Base-by-base conservation (phyloP, 2,113 vertebrate species). In the Edolisoma coerulescens region DNA sequence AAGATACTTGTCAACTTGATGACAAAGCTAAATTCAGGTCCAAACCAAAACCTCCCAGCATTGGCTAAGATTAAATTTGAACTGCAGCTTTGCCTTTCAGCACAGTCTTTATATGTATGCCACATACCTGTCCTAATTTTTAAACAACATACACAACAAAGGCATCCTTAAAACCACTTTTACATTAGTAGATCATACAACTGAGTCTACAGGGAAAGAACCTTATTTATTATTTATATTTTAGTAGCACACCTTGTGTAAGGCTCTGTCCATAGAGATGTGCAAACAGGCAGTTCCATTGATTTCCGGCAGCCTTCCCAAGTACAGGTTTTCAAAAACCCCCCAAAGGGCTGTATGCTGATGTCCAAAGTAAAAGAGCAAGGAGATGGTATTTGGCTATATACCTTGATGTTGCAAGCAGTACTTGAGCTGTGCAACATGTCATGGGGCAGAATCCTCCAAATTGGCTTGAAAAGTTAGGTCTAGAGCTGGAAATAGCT, bases 191-290 rank as follows among this genome's bases (percentile, higher is more conserved):
- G 70, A 84, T 91, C 52, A 64, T 92, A 44, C 23, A 71, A 49
- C 65, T 63, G 45, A 60, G 32, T 61, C 87, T 54, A 53, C 42
- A 50, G 76, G 74, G 61, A 89, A 9, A 79, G 12, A 94, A 60
- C 3, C 6, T 89, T 61, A 82, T 89, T 92, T 71, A 80, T 95
- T 92, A 92, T 92, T 94, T 78, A 93, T 41, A 42, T 84, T 85
- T 71, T n/a, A 52, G 41, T n/a, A 89, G 56, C 37, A 70, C 28
- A 91, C 37, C 53, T 42, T 82, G 37, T 82, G 47, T 84, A 78
- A 92, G 49, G 9, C 5, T 92, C 49, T 84, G 56, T 49, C 89
- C 37, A 27, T 2, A 47, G 74, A 85, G 44, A 69, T 21, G 84
- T 53, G 37, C 23, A 65, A 21, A 70, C 21, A 87, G 82, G 57